Conservation (phyloP, 2,113 vertebrate genomes). For the Boleophthalmus pectinirostris region DNA sequence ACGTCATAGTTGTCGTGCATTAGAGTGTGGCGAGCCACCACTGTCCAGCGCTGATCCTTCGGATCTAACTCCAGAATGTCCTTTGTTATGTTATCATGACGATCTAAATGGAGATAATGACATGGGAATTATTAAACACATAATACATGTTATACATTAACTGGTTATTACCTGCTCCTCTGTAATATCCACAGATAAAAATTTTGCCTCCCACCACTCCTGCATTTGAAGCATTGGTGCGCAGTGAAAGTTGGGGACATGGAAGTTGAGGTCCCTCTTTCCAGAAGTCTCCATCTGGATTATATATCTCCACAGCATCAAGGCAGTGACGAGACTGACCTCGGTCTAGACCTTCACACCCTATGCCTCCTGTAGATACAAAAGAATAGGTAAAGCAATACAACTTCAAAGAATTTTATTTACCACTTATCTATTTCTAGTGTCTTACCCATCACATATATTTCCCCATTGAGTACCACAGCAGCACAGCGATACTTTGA, state of each 20-base stretch:
- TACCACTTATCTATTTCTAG: neutral
- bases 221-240: slow-evolving; percentile 83
- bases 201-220: slow-evolving; percentile 89
- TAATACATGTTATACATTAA: neutral
- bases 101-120: slow-evolving; percentile 77
- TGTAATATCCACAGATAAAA: slow-evolving; percentile 94
- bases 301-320: slow-evolving; percentile 91
- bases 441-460: slow-evolving; percentile 90
- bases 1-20: slow-evolving; percentile 97
- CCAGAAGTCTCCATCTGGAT: slow-evolving; percentile 90
- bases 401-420: neutral
- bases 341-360: slow-evolving; percentile 86
- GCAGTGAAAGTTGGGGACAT: slow-evolving; percentile 85
- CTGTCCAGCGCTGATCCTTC: slow-evolving; percentile 91
- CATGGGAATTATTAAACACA: neutral
- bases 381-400: neutral
- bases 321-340: slow-evolving; percentile 94
- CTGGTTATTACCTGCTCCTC: slow-evolving; percentile 86
- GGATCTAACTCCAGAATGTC: slow-evolving; percentile 92
- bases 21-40: slow-evolving; percentile 80
- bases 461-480: slow-evolving; percentile 86
- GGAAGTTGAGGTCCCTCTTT: slow-evolving; percentile 88
- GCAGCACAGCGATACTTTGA: slow-evolving; percentile 93
- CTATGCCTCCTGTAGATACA: slow-evolving; percentile 87
- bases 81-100: slow-evolving; percentile 91